Percentiles rank a stretch among this genome's conserved stretches.
phyloP scores from a whole-genome alignment of 2,113 vertebrate species.

The Pteropus alecto region DNA sequence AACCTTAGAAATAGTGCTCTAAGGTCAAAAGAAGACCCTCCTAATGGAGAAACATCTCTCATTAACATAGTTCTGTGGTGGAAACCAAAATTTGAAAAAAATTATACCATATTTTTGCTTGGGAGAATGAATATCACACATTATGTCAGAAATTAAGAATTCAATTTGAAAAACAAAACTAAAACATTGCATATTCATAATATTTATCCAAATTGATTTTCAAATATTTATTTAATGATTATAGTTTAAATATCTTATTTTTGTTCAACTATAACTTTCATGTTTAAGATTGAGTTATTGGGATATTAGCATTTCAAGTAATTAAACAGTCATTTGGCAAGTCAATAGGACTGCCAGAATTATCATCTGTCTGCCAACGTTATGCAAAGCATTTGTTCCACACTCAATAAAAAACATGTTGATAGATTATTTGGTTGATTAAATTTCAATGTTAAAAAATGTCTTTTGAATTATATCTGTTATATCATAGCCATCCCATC shows the following conservation, averaged over 20 bases:
- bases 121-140: not conserved
- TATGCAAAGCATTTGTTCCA: not conserved
- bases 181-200: not conserved
- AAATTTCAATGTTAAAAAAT: slow-evolving; percentile 9
- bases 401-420: slow-evolving; percentile 29
- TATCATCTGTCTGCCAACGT: not conserved
- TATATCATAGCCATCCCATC: not conserved
- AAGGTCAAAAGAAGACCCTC: slow-evolving; percentile 75
- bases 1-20: slow-evolving; percentile 63
- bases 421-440: slow-evolving; percentile 23
- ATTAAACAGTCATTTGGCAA: slow-evolving; percentile 1
- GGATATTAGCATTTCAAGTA: slow-evolving; percentile 11
- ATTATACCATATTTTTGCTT: not conserved
- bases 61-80: not conserved
- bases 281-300: not conserved
- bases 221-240: not conserved
- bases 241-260: not conserved
- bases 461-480: not conserved
- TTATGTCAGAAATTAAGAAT: not conserved
- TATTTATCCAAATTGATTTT: not conserved
- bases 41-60: slow-evolving; percentile 66
- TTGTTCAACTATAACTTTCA: not conserved
- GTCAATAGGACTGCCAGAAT: not conserved
- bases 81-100: slow-evolving; percentile 28
- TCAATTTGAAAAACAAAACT: slow-evolving; percentile 15